These are phyloP conservation scores for Danio choprae DNA, from an alignment of 2,797 vertebrate genomes.

Conservation along the genomic window DNA sequence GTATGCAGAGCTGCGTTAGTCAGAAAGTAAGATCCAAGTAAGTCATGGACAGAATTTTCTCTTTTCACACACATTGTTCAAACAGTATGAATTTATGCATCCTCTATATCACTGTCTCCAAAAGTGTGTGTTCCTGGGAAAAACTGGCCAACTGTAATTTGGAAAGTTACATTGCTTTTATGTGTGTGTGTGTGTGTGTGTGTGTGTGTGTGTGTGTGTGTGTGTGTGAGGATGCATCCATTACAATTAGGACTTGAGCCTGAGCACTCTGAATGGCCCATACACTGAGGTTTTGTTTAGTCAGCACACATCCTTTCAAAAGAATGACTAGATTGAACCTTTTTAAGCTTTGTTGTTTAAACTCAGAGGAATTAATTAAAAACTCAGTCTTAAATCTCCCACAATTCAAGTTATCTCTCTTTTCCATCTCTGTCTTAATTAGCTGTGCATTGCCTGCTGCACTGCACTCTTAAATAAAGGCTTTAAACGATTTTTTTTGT, in stretches of 20 bases:
- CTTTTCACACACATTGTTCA: neutral
- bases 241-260: conserved; percentile 24
- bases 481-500: neutral
- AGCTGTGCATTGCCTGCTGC: neutral
- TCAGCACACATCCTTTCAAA: conserved; percentile 24
- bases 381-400: neutral
- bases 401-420: neutral
- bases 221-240: neutral
- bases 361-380: conserved; percentile 7
- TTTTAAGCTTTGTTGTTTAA: conserved; percentile 17
- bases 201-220: too few species aligned
- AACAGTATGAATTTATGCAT: neutral
- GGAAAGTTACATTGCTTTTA: neutral
- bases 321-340: neutral
- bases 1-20: conserved; percentile 11
- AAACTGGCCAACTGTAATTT: conserved; percentile 17
- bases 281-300: conserved; percentile 10
- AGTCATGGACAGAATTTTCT: neutral
- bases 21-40: neutral
- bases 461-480: neutral
- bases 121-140: neutral
- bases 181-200: neutral
- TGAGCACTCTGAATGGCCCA: conserved; percentile 14
- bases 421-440: neutral
- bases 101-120: neutral